Conservation (phyloP, 2,888 invertebrate genomes). For the Agrochola lota region DNA sequence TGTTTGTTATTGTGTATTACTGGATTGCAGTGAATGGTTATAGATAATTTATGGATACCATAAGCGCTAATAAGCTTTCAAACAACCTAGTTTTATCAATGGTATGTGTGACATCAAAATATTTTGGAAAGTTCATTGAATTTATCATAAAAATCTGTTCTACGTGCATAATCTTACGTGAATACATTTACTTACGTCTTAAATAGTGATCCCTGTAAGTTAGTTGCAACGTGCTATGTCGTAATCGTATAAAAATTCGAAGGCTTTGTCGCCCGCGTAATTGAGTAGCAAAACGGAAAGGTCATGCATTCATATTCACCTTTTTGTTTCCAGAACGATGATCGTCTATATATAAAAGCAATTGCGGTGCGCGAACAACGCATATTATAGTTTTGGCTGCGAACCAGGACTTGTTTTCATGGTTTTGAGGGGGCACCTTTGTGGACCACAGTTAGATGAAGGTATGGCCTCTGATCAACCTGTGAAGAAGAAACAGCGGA, state of each 20-base stretch:
- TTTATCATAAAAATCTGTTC: conserved; percentile 68
- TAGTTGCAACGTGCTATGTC: conserved; percentile 43
- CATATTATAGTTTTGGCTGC: conserved; percentile 62
- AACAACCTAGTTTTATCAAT: conserved; percentile 86
- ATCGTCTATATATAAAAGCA: conserved; percentile 69
- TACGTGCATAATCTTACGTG: conserved; percentile 58
- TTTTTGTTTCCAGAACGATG: conserved; percentile 86
- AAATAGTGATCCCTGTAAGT: conserved; percentile 51
- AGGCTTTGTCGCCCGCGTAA: conserved; percentile 90
- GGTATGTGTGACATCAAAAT: conserved; percentile 91
- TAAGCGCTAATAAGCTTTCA: conserved; percentile 73
- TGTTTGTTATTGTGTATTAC: conserved; percentile 75
- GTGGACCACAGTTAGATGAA: conserved; percentile 89
- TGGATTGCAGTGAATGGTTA: conserved; percentile 83
- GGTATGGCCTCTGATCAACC: conserved; percentile 95
- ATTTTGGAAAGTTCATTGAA: conserved; percentile 90
- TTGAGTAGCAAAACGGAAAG: conserved; percentile 89
- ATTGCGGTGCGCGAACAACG: conserved; percentile 61
- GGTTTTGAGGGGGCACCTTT: conserved; percentile 92
- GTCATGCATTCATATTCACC: conserved; percentile 87
- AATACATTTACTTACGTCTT: conserved; percentile 53
- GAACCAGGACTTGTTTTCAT: conserved; percentile 82
- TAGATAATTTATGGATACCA: conserved; percentile 82
- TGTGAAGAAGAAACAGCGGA: conserved; percentile 95
- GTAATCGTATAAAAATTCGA: conserved; percentile 70